These are phyloP conservation scores for Hyperoodon ampullatus DNA, from an alignment of 2,113 vertebrate genomes.

Conservation along the genomic window DNA sequence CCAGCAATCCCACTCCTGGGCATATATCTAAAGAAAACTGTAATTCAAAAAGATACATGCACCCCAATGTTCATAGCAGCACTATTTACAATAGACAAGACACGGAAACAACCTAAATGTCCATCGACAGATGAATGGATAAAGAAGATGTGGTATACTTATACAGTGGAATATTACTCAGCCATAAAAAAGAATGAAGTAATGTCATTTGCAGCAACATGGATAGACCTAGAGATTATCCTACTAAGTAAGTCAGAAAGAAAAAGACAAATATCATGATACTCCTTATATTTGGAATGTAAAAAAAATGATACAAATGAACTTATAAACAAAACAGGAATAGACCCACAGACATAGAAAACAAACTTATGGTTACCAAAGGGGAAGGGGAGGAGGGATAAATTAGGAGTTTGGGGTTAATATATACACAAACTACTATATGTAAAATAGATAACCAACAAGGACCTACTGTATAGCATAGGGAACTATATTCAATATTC, in stretches of 20 bases:
- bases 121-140: not conserved
- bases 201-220: not conserved
- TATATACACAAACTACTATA: not conserved
- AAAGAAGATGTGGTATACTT: not conserved
- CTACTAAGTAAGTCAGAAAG: not conserved
- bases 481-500: not conserved
- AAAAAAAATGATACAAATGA: not conserved
- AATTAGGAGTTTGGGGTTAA: not conserved
- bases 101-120: not conserved
- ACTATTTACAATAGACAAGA: not conserved
- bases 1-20: not conserved
- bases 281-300: not conserved
- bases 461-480: not conserved
- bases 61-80: not conserved
- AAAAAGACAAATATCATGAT: not conserved
- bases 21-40: not conserved
- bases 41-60: not conserved
- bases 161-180: not conserved
- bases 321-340: not conserved
- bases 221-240: not conserved
- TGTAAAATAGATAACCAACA: not conserved
- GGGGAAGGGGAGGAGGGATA: not conserved
- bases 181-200: not conserved
- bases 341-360: not conserved
- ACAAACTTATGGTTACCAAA: not conserved